Base-by-base conservation (phyloP, 2,888 invertebrate genomes). In the Loripinus fragilis region DNA sequence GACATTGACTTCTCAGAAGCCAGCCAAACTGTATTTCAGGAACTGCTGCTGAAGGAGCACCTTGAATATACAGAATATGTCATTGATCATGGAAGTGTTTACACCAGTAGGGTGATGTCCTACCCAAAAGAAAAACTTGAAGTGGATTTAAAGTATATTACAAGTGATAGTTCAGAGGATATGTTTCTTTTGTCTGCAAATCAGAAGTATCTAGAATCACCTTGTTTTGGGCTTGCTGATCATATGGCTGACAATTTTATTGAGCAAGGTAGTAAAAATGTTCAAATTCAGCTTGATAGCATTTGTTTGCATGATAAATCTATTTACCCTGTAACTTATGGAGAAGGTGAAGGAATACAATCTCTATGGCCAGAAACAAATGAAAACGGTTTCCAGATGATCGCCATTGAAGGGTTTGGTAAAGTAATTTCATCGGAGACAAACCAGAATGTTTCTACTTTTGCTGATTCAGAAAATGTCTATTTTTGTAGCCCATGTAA, bases 1-100 rank as follows among this genome's bases (percentile, higher is more conserved):
- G 83, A 83, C 17, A 35, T 80, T 17, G 80, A 83, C 45, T 52
- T 76, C 2, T 52, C 77, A 10, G 76, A 78, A 10, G 17, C 28
- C 17, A 45, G 52, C 45, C 10, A 20, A 2, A 15, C 30, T 33
- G 33, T 28, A 17, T 20, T 60, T 33, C 33, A 33, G 15, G 28
- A 30, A 41, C 5, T 66, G 12, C 2, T 42, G 41, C 23, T 28
- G 15, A 23, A 42, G 10, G 23, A 66, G 1, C 23, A 2, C 17
- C 10, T 25, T 23, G 2, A 38, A 20, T 20, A 17, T n/a, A 66
- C 25, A n/a, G 42, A 42, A 42, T 78, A 74, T 20, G 20, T 74
- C 33, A 73, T 78, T 41, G 67, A 78, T 28, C 45, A 66, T n/a
- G 74, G 74, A 7, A 55, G 38, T 30, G 28, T 71, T 17, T 74